phyloP scores from a whole-genome alignment of 2,888 invertebrate genomes.

The Trachelus stipa region DNA sequence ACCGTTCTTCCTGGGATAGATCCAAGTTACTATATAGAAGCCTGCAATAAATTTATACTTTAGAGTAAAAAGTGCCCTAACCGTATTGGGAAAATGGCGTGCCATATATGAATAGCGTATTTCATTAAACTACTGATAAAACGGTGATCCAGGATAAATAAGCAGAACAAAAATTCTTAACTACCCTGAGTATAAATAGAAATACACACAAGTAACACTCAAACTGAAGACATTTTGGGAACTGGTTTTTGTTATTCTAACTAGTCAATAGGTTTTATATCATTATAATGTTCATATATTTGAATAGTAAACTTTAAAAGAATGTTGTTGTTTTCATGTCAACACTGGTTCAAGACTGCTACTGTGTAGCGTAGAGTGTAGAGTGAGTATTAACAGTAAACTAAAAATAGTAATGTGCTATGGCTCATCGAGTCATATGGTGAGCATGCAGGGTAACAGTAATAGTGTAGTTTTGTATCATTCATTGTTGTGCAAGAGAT shows the following conservation, averaged over 20 bases:
- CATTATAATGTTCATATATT: not conserved
- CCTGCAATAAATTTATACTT: slow-evolving; percentile 42
- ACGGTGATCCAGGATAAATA: not conserved
- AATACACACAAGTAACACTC: not conserved
- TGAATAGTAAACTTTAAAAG: not conserved
- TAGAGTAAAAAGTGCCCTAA: not conserved
- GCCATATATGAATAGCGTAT: not conserved
- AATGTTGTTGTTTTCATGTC: not conserved
- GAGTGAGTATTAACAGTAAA: not conserved
- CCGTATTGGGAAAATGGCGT: not conserved
- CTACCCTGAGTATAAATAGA: not conserved
- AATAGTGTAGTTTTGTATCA: not conserved
- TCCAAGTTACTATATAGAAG: slow-evolving; percentile 58
- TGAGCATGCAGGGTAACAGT: not conserved
- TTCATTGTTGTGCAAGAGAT: not conserved
- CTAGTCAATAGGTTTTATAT: not conserved
- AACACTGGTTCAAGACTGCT: not conserved
- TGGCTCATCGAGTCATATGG: not conserved
- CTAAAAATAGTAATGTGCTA: not conserved
- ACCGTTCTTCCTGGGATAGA: slow-evolving; percentile 48
- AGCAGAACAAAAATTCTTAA: not conserved
- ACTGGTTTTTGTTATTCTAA: not conserved
- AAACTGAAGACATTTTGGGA: not conserved
- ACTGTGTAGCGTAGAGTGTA: not conserved
- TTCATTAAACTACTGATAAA: not conserved